A percentile compares a stretch with the other conserved stretches of the same genome.
phyloP scores from a whole-genome alignment of 2,888 invertebrate genomes.

The Conistra vaccinii region DNA sequence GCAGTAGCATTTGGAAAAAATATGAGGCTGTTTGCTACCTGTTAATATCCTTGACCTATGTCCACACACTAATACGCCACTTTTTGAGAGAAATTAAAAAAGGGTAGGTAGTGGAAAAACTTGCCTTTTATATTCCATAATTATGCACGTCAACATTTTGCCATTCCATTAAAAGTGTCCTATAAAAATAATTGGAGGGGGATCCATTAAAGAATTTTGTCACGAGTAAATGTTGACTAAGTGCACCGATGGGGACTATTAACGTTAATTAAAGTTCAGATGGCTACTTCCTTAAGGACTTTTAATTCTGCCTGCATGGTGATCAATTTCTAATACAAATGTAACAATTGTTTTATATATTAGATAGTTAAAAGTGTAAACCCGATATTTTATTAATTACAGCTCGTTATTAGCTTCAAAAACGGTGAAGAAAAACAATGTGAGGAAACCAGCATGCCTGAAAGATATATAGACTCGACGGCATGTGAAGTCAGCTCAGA shows the following conservation, averaged over 20 bases:
- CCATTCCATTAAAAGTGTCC: constrained; percentile 25
- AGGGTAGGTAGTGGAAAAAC: neutral
- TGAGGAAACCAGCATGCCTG: no score
- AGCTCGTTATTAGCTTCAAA: no score
- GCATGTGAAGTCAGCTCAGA: no score
- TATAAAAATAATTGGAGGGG: constrained; percentile 41
- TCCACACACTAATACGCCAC: neutral
- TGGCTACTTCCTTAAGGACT: constrained; percentile 30
- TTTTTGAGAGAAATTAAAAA: neutral
- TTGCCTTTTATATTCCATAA: neutral
- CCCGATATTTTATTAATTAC: no score
- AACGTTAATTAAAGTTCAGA: constrained; percentile 52
- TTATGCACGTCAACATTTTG: constrained; percentile 15
- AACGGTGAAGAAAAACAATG: no score
- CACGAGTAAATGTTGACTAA: constrained; percentile 48
- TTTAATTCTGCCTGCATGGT: constrained; percentile 28
- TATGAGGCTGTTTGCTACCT: neutral
- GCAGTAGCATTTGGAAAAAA: neutral
- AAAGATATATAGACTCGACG: no score
- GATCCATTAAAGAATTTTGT: constrained; percentile 37
- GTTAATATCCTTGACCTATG: neutral
- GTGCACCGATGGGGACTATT: constrained; percentile 49
- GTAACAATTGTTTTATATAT: neutral
- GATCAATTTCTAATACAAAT: neutral
- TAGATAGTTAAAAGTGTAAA: no score